Percentiles rank a stretch among this genome's conserved stretches.
phyloP scores from a whole-genome alignment of 37 sponge, comb jelly and placozoan species.

The Aplysina aerophoba region DNA sequence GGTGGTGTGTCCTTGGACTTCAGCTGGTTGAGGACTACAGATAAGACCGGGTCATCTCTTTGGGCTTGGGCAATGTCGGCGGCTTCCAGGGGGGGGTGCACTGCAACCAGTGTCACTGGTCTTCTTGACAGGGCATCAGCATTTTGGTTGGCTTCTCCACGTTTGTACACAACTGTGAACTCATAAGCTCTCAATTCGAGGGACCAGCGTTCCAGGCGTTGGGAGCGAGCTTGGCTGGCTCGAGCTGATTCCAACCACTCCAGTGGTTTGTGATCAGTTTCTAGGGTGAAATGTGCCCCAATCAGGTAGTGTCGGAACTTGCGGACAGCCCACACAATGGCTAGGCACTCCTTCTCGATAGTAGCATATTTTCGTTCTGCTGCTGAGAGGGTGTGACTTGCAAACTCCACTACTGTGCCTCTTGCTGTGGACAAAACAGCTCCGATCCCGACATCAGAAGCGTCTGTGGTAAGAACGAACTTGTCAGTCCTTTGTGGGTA shows the following conservation, averaged over 20 bases:
- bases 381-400: neutral
- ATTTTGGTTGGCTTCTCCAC: constrained; percentile 13
- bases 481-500: constrained; percentile 3
- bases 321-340: constrained; percentile 20
- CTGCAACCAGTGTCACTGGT: neutral
- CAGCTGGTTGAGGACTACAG: neutral
- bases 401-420: constrained; percentile 29
- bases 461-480: constrained; percentile 17
- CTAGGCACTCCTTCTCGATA: constrained; percentile 30
- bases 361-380: constrained; percentile 23
- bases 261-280: constrained; percentile 35
- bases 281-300: constrained; percentile 1
- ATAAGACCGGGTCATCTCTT: neutral
- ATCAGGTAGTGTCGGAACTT: constrained; percentile 18
- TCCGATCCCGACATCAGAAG: constrained; percentile 20
- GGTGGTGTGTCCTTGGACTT: neutral
- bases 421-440: neutral
- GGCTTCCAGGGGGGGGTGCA: neutral
- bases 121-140: constrained; percentile 9
- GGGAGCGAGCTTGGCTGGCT: constrained; percentile 11
- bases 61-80: neutral
- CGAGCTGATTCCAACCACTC: constrained; percentile 6
- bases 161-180: neutral
- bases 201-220: constrained; percentile 24
- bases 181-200: constrained; percentile 5